Evolutionary conservation across 2,113 vertebrate species (phyloP).

Genomic region (Rhabdomys dilectus): DNA sequence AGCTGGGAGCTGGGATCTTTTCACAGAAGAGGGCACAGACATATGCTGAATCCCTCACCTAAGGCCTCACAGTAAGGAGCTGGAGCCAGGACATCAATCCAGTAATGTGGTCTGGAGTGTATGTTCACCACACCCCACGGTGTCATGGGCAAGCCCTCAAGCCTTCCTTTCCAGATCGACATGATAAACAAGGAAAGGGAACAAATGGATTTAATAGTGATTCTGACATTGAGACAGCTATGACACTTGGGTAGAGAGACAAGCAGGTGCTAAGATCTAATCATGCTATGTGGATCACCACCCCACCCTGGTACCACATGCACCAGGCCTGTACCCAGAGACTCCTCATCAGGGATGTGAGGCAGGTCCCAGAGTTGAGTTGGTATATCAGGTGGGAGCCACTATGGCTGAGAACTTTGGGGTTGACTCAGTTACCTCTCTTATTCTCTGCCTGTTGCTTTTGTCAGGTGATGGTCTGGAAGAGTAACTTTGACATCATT

Average conservation of each 20-base stretch:
- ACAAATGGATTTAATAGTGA: neutral
- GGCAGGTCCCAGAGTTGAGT: neutral
- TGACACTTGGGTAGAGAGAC: neutral
- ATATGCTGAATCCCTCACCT: neutral
- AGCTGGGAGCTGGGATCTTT: neutral
- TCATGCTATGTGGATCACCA: neutral
- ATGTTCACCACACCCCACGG: neutral
- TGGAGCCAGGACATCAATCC: neutral
- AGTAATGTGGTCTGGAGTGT: neutral
- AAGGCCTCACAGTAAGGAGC: neutral
- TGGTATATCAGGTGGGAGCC: neutral
- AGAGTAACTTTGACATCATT: conserved; percentile 92
- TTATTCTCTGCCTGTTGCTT: conserved; percentile 52
- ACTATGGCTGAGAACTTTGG: neutral
- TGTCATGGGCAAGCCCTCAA: neutral
- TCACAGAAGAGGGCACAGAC: neutral
- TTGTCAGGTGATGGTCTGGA: conserved; percentile 97
- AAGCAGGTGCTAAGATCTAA: neutral
- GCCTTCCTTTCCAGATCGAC: neutral
- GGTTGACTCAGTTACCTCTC: neutral
- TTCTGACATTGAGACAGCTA: neutral
- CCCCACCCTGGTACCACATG: neutral
- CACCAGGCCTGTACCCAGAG: neutral
- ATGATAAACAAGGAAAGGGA: neutral
- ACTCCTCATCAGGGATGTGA: neutral